Evolutionary conservation across 2,113 vertebrate genomes (phyloP), one percentile per base, ranked within the genome.

Genomic region (Rhea pennata): DNA sequence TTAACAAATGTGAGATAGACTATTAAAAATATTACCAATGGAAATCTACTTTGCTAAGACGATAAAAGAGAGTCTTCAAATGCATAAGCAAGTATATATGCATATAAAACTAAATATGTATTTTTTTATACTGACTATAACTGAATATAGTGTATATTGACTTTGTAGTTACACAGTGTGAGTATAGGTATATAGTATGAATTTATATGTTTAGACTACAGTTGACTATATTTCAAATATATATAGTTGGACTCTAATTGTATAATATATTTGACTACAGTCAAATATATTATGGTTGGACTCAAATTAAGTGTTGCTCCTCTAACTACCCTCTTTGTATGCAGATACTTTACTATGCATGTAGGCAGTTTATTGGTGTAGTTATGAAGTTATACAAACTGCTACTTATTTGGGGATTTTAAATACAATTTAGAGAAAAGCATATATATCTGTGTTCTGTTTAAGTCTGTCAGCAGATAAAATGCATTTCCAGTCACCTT

Each of bases 1-100:
- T 75, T 64, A 78, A 19, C 29, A 90, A 95, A 64, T 74, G 31
- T 86, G 46, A 74, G 83, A 53, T 24, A 80, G 92, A 31, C 76
- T 88, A 81, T 92, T 94, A 90, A 84, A 95, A 86, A 65, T 56
- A 48, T 39, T 77, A 75, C 50, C 27, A 77, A 44, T 74, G 59
- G 59, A 64, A 92, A 78, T 84, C 23, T 78, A 4, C 0, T 1
- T 50, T 95, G 31, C 83, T 92, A 69, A 53, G 24, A 58, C 36
- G 81, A 59, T n/a, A 67, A 81, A 65, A 67, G 5, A 59, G 16
- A 65, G 88, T 88, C 15, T 67, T 77, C 39, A 69, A 86, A 74
- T 72, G 65, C 20, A 9, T 64, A 59, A 82, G 13, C 5, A 76
- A 80, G 12, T 33, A 22, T 2, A 2, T 19, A 16, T 84, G 24